A percentile compares a stretch with the other conserved stretches of the same genome.
Conservation (phyloP, 2,797 vertebrate genomes). For the Harpagifer antarcticus region DNA sequence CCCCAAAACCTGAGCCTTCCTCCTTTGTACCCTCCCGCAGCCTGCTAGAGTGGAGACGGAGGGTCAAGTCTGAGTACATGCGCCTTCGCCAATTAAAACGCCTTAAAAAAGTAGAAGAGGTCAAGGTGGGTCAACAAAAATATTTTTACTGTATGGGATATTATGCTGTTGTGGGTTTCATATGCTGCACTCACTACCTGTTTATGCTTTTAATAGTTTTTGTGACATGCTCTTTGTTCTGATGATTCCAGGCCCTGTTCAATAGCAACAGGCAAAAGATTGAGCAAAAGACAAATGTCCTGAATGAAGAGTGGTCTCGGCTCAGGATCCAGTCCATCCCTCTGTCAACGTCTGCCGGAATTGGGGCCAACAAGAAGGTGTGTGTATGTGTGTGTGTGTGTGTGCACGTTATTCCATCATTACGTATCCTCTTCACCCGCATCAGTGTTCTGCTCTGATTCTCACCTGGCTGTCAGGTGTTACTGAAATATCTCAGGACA, state of each 20-base stretch:
- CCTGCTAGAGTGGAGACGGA: conserved; percentile 93
- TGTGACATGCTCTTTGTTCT: conserved; percentile 28
- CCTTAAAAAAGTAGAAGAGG: conserved; percentile 93
- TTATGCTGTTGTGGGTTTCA: conserved; percentile 1
- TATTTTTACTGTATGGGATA: not conserved
- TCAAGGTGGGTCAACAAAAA: conserved; percentile 86
- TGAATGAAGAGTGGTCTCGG: conserved; percentile 95
- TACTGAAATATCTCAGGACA: conserved; percentile 30
- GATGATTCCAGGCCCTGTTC: conserved; percentile 88
- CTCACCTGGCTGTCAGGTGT: conserved; percentile 33
- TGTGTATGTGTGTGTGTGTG: conserved; percentile 23
- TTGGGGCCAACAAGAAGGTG: conserved; percentile 91
- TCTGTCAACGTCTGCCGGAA: conserved; percentile 85
- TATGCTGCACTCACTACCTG: not conserved
- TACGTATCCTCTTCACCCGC: not conserved
- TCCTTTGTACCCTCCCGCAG: conserved; percentile 82
- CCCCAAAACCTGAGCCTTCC: conserved; percentile 57
- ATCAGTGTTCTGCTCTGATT: conserved; percentile 23
- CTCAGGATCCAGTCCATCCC: conserved; percentile 93
- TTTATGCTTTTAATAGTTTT: not conserved
- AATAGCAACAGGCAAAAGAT: conserved; percentile 94
- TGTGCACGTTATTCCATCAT: not conserved
- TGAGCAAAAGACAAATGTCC: conserved; percentile 89
- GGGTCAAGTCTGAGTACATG: conserved; percentile 98
- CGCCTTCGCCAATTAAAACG: conserved; percentile 94